phyloP scores from a whole-genome alignment of 1,140 invertebrate species.

The Pseudomyrmex sp. region DNA sequence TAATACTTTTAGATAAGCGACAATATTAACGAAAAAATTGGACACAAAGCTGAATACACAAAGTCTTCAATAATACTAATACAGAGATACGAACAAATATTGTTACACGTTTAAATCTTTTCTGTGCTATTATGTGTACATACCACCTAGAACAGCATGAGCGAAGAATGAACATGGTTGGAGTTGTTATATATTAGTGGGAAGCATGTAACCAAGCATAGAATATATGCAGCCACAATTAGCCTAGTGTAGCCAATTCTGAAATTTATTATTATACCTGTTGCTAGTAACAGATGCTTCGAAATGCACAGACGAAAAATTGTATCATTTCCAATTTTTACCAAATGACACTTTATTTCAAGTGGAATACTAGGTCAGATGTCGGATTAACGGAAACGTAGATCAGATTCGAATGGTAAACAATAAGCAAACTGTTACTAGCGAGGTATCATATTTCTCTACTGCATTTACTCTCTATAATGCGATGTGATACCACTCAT shows the following conservation, averaged over 20 bases:
- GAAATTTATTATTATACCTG: conserved; percentile 64
- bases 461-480: conserved; percentile 24
- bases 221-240: conserved; percentile 82
- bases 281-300: conserved; percentile 62
- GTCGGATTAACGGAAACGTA: too few species aligned
- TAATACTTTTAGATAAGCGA: conserved; percentile 10
- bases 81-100: conserved; percentile 19
- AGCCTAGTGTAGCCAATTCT: conserved; percentile 75
- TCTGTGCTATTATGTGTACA: conserved; percentile 77
- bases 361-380: neutral
- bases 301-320: neutral
- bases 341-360: neutral
- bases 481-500: conserved; percentile 19
- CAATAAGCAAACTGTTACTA: conserved; percentile 39
- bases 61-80: conserved; percentile 21
- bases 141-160: conserved; percentile 81
- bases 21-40: neutral
- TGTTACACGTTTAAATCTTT: conserved; percentile 62
- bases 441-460: conserved; percentile 35
- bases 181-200: conserved; percentile 82
- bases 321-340: neutral
- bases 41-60: conserved; percentile 3
- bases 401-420: neutral
- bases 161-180: conserved; percentile 81
- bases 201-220: conserved; percentile 83